Percentiles rank a stretch among this genome's conserved stretches.
These are phyloP conservation scores for Drosophila yakuba DNA, from an alignment of 1,140 invertebrate species.

Conservation along the genomic window DNA sequence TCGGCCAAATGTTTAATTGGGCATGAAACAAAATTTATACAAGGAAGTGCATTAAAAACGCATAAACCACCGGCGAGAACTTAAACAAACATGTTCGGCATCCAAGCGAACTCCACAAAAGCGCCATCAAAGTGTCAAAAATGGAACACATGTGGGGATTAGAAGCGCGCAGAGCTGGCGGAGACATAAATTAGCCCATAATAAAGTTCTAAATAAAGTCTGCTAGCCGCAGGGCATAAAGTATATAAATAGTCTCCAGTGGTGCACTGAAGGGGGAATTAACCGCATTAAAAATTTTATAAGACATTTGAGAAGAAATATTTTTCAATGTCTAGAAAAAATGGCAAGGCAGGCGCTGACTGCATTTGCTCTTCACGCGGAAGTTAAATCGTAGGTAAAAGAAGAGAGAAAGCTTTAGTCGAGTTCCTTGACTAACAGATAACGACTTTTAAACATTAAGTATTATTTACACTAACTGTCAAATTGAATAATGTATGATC, in stretches of 20 bases:
- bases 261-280: slow-evolving; percentile 47
- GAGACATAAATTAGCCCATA: slow-evolving; percentile 73
- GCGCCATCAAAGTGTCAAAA: slow-evolving; percentile 61
- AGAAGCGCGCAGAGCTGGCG: slow-evolving; percentile 6
- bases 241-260: slow-evolving; percentile 66
- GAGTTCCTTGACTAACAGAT: too few relatives aligned
- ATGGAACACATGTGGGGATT: slow-evolving; percentile 38
- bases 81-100: slow-evolving; percentile 32
- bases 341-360: slow-evolving; percentile 19
- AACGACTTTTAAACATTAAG: too few relatives aligned
- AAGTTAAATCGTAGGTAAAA: slow-evolving; percentile 1
- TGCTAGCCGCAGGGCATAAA: slow-evolving; percentile 34
- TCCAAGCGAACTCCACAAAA: slow-evolving; percentile 27
- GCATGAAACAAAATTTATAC: slow-evolving; percentile 36
- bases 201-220: slow-evolving; percentile 70
- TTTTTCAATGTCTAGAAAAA: slow-evolving; percentile 45
- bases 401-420: too few relatives aligned
- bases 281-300: slow-evolving; percentile 58
- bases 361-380: slow-evolving; percentile 14
- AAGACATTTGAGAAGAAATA: slow-evolving; percentile 53
- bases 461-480: too few relatives aligned
- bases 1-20: slow-evolving; percentile 44
- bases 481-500: too few relatives aligned
- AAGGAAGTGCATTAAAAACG: slow-evolving; percentile 49
- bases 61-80: slow-evolving; percentile 36